Percentiles rank a stretch among this genome's conserved stretches.
phyloP scores from a whole-genome alignment of 2,888 invertebrate species.

The Drosophila melanosoma region DNA sequence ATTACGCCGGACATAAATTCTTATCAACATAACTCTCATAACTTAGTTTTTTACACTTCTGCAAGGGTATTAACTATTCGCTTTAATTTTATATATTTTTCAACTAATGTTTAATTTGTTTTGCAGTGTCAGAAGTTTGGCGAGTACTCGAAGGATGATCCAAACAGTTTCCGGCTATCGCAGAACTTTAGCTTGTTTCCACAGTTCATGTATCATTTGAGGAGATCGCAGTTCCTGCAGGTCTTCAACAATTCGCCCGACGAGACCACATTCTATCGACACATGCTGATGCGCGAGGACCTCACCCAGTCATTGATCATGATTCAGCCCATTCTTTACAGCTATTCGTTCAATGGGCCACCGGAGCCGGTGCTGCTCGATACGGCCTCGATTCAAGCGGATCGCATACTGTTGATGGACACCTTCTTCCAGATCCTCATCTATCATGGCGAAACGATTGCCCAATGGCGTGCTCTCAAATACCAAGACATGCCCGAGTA shows the following conservation, averaged over 20 bases:
- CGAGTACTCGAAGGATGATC: conserved; percentile 98
- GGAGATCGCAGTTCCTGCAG: conserved; percentile 99
- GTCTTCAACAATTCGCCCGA: conserved; percentile 99
- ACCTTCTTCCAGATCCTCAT: conserved; percentile 99
- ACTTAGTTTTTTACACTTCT: background rate
- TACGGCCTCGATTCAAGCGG: conserved; percentile 98
- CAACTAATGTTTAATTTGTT: background rate
- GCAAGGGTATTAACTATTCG: background rate
- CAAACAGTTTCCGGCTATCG: conserved; percentile 96
- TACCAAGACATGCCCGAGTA: conserved; percentile 99
- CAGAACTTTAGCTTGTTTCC: conserved; percentile 99
- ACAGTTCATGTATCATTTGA: conserved; percentile 99
- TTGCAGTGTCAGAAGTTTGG: conserved; percentile 99
- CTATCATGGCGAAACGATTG: conserved; percentile 99
- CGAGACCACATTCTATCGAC: conserved; percentile 99
- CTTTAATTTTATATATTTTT: background rate
- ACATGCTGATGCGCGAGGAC: conserved; percentile 98
- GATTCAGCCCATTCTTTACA: conserved; percentile 99
- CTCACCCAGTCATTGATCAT: conserved; percentile 98
- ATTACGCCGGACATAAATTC: background rate
- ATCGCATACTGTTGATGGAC: conserved; percentile 99
- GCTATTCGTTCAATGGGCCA: conserved; percentile 98
- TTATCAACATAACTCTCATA: background rate
- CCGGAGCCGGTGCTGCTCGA: conserved; percentile 99
- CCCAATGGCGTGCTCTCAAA: conserved; percentile 97